phyloP scores from a whole-genome alignment of 2,113 vertebrate species.

The Equus quagga region DNA sequence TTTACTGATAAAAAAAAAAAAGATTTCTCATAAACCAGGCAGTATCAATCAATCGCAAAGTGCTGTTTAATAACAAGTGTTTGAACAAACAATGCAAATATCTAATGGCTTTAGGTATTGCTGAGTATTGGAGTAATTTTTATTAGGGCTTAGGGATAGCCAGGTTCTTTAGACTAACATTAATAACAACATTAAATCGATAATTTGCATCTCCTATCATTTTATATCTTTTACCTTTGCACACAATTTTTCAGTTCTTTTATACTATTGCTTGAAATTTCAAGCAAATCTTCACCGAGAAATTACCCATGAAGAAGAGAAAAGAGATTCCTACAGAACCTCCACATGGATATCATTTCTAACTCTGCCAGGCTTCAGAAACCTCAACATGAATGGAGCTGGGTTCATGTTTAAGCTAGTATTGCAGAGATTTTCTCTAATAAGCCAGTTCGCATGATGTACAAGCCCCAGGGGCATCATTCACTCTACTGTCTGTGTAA shows the following conservation, averaged over 20 bases:
- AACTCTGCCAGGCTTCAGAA: slow-evolving; percentile 42
- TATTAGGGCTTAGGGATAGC: neutral
- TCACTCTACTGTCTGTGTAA: neutral
- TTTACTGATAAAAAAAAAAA: slow-evolving; percentile 85
- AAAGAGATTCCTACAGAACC: neutral
- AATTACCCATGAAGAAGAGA: slow-evolving; percentile 32
- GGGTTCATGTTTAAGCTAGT: neutral
- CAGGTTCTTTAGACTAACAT: slow-evolving; percentile 11
- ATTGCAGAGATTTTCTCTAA: neutral
- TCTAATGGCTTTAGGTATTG: neutral
- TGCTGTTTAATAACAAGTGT: slow-evolving; percentile 20
- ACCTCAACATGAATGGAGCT: neutral
- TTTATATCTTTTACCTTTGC: slow-evolving; percentile 9
- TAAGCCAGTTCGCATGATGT: neutral
- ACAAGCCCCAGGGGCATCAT: neutral
- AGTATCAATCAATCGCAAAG: slow-evolving; percentile 40
- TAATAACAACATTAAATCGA: neutral
- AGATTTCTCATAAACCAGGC: slow-evolving; percentile 34
- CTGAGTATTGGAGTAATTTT: neutral
- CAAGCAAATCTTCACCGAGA: neutral
- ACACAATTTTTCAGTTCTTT: slow-evolving; percentile 39
- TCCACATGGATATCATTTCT: neutral
- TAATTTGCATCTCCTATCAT: neutral
- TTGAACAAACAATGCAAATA: slow-evolving; percentile 32
- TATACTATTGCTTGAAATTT: neutral